Base-by-base conservation (phyloP, 2,113 vertebrate genomes). In the Penelope pileata region DNA sequence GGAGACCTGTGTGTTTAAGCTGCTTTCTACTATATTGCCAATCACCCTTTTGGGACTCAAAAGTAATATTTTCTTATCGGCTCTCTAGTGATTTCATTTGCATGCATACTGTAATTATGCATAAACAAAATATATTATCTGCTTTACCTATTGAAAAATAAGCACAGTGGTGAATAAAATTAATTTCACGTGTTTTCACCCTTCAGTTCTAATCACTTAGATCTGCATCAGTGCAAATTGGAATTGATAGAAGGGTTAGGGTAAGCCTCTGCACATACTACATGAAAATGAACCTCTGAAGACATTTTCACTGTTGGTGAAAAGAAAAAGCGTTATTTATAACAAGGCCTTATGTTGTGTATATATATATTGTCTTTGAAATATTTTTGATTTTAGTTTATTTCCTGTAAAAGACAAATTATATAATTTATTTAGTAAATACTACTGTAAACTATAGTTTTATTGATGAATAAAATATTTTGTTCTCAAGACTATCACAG, bases 361-460 rank as follows among this genome's bases (percentile, higher is more conserved):
- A 98, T 56, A 98, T 98, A 98, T 98, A 98, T 91, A 83, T 94
- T 97, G 96, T 98, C 98, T 98, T 98, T 97, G 78, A 98, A 98
- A 98, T 98, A 98, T 97, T 98, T 98, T 97, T 98, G 98, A 98
- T 98, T 93, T 98, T 97, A 96, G 96, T 97, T 98, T 98, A 97
- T 98, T 98, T 98, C 97, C 98, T 98, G 97, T 97, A 98, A 98
- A 98, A 95, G 96, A 98, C 84, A 97, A 98, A 97, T 94, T 95
- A 96, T 97, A 95, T 99, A 98, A 99, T 99, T 99, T 99, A 99
- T 99, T 98, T 98, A 98, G 98, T 98, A 97, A 97, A 98, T 97
- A 97, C 94, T 96, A 97, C 84, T 97, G 97, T 98, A 98, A 98
- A 98, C 98, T 98, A 98, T 98, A 98, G 98, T 98, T 99, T 98